These are phyloP conservation scores for Protosalanx chinensis DNA, from an alignment of 2,797 vertebrate genomes.

Conservation along the genomic window DNA sequence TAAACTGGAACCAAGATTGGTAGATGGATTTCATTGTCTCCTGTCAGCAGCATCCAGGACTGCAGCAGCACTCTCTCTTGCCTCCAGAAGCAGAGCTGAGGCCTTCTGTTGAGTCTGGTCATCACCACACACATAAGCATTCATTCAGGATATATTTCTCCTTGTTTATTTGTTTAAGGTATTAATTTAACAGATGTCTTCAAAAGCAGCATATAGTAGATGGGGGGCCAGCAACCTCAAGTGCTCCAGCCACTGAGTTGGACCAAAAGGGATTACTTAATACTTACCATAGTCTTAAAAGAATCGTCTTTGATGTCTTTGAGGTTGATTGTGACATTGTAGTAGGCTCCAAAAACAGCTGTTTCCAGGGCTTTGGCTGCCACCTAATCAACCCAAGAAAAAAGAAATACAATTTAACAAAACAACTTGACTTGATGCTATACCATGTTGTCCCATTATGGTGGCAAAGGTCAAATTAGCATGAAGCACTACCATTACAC, in stretches of 20 bases:
- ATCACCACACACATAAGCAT: not conserved
- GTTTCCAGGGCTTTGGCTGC: constrained; percentile 89
- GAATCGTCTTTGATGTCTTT: constrained; percentile 76
- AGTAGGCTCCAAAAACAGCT: constrained; percentile 85
- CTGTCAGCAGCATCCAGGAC: constrained; percentile 60
- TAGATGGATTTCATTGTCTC: constrained; percentile 20
- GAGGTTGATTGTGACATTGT: constrained; percentile 86
- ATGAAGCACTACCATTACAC: not conserved
- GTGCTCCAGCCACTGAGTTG: too few relatives aligned
- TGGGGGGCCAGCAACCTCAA: accelerated
- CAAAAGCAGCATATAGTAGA: too few relatives aligned
- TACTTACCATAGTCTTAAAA: constrained; percentile 76
- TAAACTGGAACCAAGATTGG: not conserved
- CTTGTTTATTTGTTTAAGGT: not conserved
- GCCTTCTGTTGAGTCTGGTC: constrained; percentile 68
- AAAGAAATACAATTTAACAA: not conserved
- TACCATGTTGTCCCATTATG: not conserved
- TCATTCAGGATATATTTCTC: not conserved
- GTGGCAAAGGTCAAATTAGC: not conserved
- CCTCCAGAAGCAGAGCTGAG: constrained; percentile 75
- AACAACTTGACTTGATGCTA: not conserved
- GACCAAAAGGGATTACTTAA: too few relatives aligned
- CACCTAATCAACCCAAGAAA: constrained; percentile 70
- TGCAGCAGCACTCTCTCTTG: constrained; percentile 56
- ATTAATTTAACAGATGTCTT: not conserved